Evolutionary conservation across 1,140 invertebrate genomes (phyloP).

Genomic region (Lepidostoma basale): DNA sequence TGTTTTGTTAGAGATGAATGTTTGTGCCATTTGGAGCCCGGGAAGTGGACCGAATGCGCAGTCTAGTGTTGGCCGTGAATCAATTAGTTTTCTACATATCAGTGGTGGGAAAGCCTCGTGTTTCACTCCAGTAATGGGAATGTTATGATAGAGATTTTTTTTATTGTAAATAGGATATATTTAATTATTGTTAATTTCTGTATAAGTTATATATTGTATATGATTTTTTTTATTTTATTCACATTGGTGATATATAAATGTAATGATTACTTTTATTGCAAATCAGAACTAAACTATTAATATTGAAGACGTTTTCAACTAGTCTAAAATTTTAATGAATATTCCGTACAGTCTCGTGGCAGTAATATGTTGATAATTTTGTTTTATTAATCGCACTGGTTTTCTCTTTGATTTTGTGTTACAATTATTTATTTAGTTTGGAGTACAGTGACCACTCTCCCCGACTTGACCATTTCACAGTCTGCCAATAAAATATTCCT

Average conservation of each 20-base stretch:
- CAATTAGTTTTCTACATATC: constrained; percentile 18
- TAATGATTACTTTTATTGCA: constrained; percentile 4
- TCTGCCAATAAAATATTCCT: too few relatives aligned
- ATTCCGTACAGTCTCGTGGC: too few relatives aligned
- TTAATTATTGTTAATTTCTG: constrained; percentile 26
- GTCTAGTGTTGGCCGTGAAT: constrained; percentile 2
- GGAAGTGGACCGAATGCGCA: too few relatives aligned
- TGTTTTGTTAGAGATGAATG: too few relatives aligned
- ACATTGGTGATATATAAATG: constrained; percentile 18
- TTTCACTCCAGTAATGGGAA: constrained; percentile 7
- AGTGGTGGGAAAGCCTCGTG: not conserved
- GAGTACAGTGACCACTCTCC: too few relatives aligned
- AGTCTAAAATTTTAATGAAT: not conserved
- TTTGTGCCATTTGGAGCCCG: too few relatives aligned
- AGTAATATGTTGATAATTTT: too few relatives aligned
- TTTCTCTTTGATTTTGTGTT: too few relatives aligned
- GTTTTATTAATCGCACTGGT: too few relatives aligned
- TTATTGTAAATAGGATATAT: constrained; percentile 27
- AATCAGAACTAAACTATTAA: constrained; percentile 4
- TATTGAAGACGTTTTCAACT: not conserved
- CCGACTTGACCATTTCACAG: too few relatives aligned
- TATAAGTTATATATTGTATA: constrained; percentile 23
- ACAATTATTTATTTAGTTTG: too few relatives aligned
- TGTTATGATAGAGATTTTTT: constrained; percentile 21
- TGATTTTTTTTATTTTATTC: constrained; percentile 10